A percentile compares a stretch with the other conserved stretches of the same genome.
phyloP scores from a whole-genome alignment of 1,140 invertebrate species.

The Lerema accius region DNA sequence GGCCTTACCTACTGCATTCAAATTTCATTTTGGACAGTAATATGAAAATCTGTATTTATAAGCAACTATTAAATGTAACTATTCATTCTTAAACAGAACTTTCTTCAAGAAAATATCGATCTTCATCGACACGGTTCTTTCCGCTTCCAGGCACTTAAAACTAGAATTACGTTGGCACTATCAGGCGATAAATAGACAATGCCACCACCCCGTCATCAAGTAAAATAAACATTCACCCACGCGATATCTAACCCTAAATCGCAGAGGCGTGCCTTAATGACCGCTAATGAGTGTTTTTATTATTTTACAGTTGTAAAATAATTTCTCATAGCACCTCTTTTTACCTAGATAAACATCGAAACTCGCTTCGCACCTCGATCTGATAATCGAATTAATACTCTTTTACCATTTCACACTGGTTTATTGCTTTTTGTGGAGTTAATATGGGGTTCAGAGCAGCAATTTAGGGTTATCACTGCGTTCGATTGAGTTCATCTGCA shows the following conservation, averaged over 20 bases:
- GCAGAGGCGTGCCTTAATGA: conserved; percentile 75
- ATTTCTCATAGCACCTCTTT: conserved; percentile 80
- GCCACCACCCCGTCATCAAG: conserved; percentile 61
- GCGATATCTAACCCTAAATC: conserved; percentile 70
- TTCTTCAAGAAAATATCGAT: background rate
- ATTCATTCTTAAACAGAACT: background rate
- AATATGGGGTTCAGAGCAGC: conserved; percentile 66
- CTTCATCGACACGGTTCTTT: conserved; percentile 12
- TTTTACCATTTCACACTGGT: conserved; percentile 77
- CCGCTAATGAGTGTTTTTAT: conserved; percentile 81
- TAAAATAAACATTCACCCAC: conserved; percentile 67
- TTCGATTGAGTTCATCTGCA: conserved; percentile 73
- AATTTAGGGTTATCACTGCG: conserved; percentile 75
- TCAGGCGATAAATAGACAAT: conserved; percentile 58
- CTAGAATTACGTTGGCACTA: conserved; percentile 13
- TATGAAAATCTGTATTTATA: no score
- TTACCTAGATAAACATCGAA: conserved; percentile 82
- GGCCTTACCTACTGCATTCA: no score
- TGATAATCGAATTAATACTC: conserved; percentile 82
- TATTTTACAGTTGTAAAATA: conserved; percentile 81
- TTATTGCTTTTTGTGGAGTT: conserved; percentile 78
- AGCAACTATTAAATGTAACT: no score
- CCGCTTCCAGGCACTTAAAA: conserved; percentile 25
- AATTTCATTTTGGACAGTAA: no score
- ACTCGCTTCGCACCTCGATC: conserved; percentile 80